Base-by-base conservation (phyloP, 2,113 vertebrate genomes). In the Tenebrosternarchus preto region DNA sequence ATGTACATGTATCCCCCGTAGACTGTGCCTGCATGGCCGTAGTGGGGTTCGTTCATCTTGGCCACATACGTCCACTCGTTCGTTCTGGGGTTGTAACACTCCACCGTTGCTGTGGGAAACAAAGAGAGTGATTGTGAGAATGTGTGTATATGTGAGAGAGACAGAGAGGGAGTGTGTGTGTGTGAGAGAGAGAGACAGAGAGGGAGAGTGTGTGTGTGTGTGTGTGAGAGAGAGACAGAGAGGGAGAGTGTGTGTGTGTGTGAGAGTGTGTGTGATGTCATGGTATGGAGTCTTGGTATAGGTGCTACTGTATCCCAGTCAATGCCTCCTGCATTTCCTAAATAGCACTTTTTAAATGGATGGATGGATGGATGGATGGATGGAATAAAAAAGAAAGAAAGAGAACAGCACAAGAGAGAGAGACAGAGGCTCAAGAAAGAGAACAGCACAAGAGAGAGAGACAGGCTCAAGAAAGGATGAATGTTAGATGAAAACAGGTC, bases 61-160 rank as follows among this genome's bases (percentile, higher is more conserved):
- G 98, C 98, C 16, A 99, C 98, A 20, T 98, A 99, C 70, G 94
- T 97, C 98, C 98, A 99, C 87, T 99, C 97, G 9, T 99, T 99
- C 83, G 96, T 97, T 86, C 97, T 94, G 71, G 98, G 98, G 86
- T 98, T 99, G 90, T 99, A 99, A 92, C 96, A 98, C 86, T 99
- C 98, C 86, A 99, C 97, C 9, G 98, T 99, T 70, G 97, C 98
- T 97, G 89, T 53, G 5, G 12, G 33, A 17, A 0, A 3, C 20
- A 43, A 5, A 22, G 11, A 19, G n/a, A 63, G 76, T 74, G 71
- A 64, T 5, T 33, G 53, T 70, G 75, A 68, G 75, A 56, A 69
- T 20, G 29, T 27, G 27, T 64, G n/a, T n/a, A n/a, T n/a, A n/a
- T n/a, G 46, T n/a, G 22, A 63, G n/a, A 22, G 6, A 61, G 17